A percentile compares a stretch with the other conserved stretches of the same genome.
phyloP scores from a whole-genome alignment of 2,888 invertebrate genomes.

The Tenthredo mesomela region DNA sequence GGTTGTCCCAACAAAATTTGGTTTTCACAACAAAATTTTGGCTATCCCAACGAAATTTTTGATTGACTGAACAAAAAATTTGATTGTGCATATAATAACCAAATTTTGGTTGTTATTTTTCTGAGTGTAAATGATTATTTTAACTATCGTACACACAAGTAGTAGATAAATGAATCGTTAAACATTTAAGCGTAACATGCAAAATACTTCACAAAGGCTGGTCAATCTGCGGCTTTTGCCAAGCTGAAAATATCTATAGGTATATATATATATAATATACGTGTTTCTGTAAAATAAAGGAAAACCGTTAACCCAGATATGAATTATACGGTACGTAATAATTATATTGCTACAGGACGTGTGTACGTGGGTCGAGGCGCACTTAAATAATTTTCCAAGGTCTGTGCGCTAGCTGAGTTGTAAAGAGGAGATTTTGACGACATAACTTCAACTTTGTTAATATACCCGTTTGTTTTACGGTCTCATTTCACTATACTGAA shows the following conservation, averaged over 20 bases:
- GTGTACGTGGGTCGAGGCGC: not conserved
- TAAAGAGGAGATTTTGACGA: not conserved
- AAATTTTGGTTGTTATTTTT: too few species aligned
- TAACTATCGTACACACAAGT: not conserved
- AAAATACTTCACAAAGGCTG: not conserved
- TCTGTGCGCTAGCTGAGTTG: not conserved
- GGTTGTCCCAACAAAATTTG: too few species aligned
- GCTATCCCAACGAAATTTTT: too few species aligned
- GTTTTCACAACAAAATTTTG: too few species aligned
- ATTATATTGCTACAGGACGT: not conserved
- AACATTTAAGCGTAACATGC: not conserved
- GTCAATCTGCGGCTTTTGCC: not conserved
- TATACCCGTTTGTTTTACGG: not conserved
- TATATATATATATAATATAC: too few species aligned
- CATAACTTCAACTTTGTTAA: not conserved
- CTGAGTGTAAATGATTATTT: too few species aligned
- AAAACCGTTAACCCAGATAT: conserved; percentile 37
- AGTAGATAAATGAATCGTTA: not conserved
- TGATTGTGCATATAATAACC: too few species aligned
- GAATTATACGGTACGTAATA: not conserved
- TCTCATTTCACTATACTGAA: not conserved
- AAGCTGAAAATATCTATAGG: not conserved
- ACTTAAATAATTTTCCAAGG: conserved; percentile 1
- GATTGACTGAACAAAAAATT: too few species aligned
- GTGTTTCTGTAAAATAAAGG: not conserved